Percentiles rank a stretch among this genome's conserved stretches.
phyloP scores from a whole-genome alignment of 1,140 invertebrate genomes.

The Saccostrea glomerata region DNA sequence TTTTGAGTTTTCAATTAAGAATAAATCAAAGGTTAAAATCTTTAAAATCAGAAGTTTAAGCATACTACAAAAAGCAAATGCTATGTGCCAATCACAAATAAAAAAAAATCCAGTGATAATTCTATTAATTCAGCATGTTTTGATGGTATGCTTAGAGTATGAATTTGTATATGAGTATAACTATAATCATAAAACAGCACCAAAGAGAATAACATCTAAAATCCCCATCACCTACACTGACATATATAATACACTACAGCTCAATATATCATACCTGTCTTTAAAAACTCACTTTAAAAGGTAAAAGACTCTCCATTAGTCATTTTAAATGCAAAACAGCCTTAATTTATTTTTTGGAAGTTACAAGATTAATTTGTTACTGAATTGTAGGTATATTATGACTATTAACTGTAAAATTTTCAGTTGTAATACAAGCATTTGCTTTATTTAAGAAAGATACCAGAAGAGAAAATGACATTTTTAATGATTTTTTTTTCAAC shows the following conservation, averaged over 20 bases:
- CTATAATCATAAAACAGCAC: neutral
- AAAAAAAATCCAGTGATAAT: no score
- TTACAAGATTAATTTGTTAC: no score
- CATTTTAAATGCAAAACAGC: no score
- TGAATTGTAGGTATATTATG: no score
- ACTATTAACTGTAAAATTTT: no score
- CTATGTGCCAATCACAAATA: neutral
- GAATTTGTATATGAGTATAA: neutral
- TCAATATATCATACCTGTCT: neutral
- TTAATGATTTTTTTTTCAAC: no score
- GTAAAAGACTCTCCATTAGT: neutral
- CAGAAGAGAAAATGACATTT: no score
- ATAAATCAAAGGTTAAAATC: neutral
- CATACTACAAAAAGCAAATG: neutral
- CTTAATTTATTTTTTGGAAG: no score
- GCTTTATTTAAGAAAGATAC: no score
- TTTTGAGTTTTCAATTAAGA: neutral
- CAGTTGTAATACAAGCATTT: no score
- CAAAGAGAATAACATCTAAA: neutral
- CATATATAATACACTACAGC: neutral
- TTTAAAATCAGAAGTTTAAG: neutral
- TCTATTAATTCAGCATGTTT: no score
- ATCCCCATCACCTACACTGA: neutral
- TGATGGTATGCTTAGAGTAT: neutral
- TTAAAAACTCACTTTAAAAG: constrained; percentile 14